Evolutionary conservation across 1,140 invertebrate species (phyloP), one percentile per base, ranked within the genome.

Genomic region (Pachypeltis micranthus): DNA sequence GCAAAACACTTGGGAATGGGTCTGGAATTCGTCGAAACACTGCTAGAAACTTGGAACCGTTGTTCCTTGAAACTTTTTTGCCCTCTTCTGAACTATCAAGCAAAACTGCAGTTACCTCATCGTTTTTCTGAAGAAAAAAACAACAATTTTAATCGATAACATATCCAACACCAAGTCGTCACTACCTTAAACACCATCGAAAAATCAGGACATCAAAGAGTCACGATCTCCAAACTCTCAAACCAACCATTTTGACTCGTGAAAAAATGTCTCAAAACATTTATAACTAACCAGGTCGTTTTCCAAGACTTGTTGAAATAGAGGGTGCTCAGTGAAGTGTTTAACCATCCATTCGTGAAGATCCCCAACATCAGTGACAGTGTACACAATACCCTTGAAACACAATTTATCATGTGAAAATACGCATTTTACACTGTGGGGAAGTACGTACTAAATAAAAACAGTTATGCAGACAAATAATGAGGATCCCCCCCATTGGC

Each of bases 341-440:
- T 83, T 74, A 0, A 91, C 86, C 85, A 99, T 99, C 97, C 97
- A 99, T 21, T 95, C 86, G 76, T 98, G 87, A 57, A 99, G 80
- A 74, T 98, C 95, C 77, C 93, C 85, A 0, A 99, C 97, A 82
- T 99, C 97, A 19, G 96, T 98, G 61, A 98, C 86, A 44, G 95
- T 97, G 72, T 99, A 99, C 10, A 98, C 85, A 64, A 91, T 77
- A 26, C 87, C 96, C 91, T 93, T n/a, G n/a, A n/a, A n/a, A n/a
- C n/a, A n/a, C n/a, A n/a, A n/a, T n/a, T n/a, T n/a, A n/a, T n/a
- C n/a, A n/a, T n/a, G n/a, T n/a, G n/a, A n/a, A n/a, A n/a, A n/a
- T n/a, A n/a, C n/a, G n/a, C n/a, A n/a, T n/a, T n/a, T n/a, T n/a
- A n/a, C n/a, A n/a, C n/a, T n/a, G n/a, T n/a, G n/a, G n/a, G n/a